Base-by-base conservation (phyloP, 2,888 invertebrate species). In the Eupithecia abbreviata region DNA sequence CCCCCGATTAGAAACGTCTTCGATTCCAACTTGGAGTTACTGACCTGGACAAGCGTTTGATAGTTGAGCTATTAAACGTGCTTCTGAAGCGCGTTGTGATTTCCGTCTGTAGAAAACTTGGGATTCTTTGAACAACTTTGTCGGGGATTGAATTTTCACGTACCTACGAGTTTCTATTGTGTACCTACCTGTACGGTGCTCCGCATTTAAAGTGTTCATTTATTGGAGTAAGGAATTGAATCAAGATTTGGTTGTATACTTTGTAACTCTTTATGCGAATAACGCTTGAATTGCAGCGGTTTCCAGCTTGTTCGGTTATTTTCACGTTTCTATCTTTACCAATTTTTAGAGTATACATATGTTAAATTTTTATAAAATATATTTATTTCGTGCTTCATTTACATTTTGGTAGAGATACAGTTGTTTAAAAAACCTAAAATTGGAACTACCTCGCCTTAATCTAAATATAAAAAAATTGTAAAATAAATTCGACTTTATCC, bases 11-110 rank as follows among this genome's bases (percentile, higher is more conserved):
- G 86, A 85, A 68, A 85, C 86, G 85, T 87, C 88, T 88, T 87
- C 87, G 86, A 87, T 86, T 87, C 84, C 81, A 83, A 84, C 83
- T 87, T 85, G 86, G 84, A 91, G 88, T 88, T 89, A 91, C 85
- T 90, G 90, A 90, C 89, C 89, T 90, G 90, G 81, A 87, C 89
- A 86, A 89, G 89, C 88, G 89, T 90, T 89, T 89, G 89, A 91
- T 90, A 90, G 89, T 89, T 89, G 85, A 87, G 83, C 88, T 87
- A 89, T 88, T 89, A 87, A 89, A 87, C 85, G 84, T 85, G 85
- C 84, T 82, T 83, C 79, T 79, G 82, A 85, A 82, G 43, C 45
- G 45, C 45, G n/a, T 68, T 43, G 67, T 68, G 67, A 68, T 68
- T 84, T 80, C 70, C 75, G 74, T 73, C 71, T 73, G 47, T 65